Evolutionary conservation across 1,140 invertebrate genomes (phyloP), one percentile per base, ranked within the genome.

Genomic region (Eueides isabella): DNA sequence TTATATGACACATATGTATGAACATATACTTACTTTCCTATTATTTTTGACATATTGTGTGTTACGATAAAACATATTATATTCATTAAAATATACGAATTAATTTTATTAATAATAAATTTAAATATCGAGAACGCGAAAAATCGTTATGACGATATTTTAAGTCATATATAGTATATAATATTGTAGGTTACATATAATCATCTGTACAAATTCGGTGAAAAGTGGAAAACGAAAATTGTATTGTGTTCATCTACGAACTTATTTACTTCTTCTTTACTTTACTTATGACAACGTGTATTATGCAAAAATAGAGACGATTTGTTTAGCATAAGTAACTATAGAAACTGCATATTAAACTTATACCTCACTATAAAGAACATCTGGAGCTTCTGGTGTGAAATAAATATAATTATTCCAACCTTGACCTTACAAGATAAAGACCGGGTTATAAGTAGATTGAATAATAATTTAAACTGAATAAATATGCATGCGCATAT

Each of bases 271-370:
- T n/a, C n/a, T n/a, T n/a, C n/a, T n/a, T n/a, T n/a, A n/a, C n/a
- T n/a, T n/a, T n/a, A n/a, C n/a, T n/a, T n/a, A n/a, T n/a, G n/a
- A n/a, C n/a, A n/a, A 16, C n/a, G 12, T 55, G 2, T 12, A 55
- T 55, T 11, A 55, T 55, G 48, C 11, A 55, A 55, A 55, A 23
- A 23, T 48, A 48, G 11, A 55, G 26, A 19, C 48, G 19, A 55
- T 55, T 55, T 55, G 48, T 26, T 26, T 55, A 23, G 19, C 11
- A 55, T 6, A 26, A 55, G 48, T 55, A 55, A 55, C 48, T 55
- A 55, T 55, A 55, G 48, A 23, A 55, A 55, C 48, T 55, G 48
- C 48, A 55, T 44, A 44, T 55, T 55, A 55, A 23, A 55, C 19
- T 23, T 23, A 55, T 55, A 23, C 7, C 12, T 9, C 9, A 44